A percentile compares a stretch with the other conserved stretches of the same genome.
phyloP scores from a whole-genome alignment of 1,140 invertebrate genomes.

The Chironomus striatipennis region DNA sequence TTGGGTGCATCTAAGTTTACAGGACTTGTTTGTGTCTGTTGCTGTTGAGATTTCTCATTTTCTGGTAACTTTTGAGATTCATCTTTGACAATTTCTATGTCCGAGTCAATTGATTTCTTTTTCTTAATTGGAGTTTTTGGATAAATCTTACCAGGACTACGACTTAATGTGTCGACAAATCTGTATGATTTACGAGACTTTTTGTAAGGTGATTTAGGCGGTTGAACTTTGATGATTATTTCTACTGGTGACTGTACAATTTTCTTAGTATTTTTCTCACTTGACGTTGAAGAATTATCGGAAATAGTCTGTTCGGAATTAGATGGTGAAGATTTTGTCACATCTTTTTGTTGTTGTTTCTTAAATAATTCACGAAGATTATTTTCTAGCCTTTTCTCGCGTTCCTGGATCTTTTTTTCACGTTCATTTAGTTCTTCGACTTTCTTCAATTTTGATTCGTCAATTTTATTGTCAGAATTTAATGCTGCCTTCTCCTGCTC shows the following conservation, averaged over 20 bases:
- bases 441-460: neutral
- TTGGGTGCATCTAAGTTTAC: neutral
- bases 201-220: neutral
- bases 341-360: neutral
- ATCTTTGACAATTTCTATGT: neutral
- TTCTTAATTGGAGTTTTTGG: slow-evolving; percentile 19
- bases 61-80: neutral
- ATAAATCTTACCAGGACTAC: neutral
- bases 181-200: neutral
- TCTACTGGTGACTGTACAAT: neutral
- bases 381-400: neutral
- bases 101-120: neutral
- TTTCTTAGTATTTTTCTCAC: neutral
- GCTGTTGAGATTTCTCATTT: neutral
- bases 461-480: neutral
- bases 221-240: slow-evolving; percentile 6
- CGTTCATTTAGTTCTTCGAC: neutral
- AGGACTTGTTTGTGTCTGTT: slow-evolving; percentile 12
- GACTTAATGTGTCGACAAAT: neutral
- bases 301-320: neutral
- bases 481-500: neutral
- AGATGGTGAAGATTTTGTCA: neutral
- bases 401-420: neutral
- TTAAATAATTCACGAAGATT: neutral
- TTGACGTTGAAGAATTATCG: neutral